These are phyloP conservation scores for Mimumesa dahlbomi DNA, from an alignment of 2,888 invertebrate genomes.

Conservation along the genomic window DNA sequence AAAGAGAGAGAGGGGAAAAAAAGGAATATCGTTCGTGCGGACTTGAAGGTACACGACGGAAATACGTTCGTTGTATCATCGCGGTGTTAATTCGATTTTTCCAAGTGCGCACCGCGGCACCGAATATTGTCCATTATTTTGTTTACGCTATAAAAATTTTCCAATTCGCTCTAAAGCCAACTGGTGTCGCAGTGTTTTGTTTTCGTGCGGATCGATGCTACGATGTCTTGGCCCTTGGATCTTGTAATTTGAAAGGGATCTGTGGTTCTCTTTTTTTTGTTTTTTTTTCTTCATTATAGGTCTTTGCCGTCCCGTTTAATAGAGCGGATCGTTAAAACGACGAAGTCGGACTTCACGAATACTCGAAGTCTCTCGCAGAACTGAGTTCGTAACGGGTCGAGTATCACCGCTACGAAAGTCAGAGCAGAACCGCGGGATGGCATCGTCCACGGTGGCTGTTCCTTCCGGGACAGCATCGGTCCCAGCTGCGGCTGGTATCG, in stretches of 20 bases:
- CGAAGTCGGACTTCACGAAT: conserved; percentile 1
- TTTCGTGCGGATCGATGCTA: conserved; percentile 47
- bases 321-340: conserved; percentile 11
- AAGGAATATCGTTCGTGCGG: conserved; percentile 1
- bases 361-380: background rate
- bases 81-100: conserved; percentile 36
- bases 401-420: background rate
- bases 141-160: conserved; percentile 13
- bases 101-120: conserved; percentile 5
- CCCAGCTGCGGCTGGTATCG: conserved; percentile 51
- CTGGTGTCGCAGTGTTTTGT: conserved; percentile 49
- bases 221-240: conserved; percentile 36
- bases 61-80: conserved; percentile 11
- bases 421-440: conserved; percentile 60
- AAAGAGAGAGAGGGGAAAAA: background rate
- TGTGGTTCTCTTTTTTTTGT: conserved; percentile 17
- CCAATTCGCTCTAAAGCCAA: too few relatives aligned
- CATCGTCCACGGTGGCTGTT: conserved; percentile 75
- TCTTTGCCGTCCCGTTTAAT: conserved; percentile 15
- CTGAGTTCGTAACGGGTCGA: background rate
- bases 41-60: conserved; percentile 6
- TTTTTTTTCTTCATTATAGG: too few relatives aligned
- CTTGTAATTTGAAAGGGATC: conserved; percentile 10
- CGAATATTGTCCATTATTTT: conserved; percentile 13
- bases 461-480: conserved; percentile 70